Base-by-base conservation (phyloP, 2,113 vertebrate genomes). In the Suricata suricatta region DNA sequence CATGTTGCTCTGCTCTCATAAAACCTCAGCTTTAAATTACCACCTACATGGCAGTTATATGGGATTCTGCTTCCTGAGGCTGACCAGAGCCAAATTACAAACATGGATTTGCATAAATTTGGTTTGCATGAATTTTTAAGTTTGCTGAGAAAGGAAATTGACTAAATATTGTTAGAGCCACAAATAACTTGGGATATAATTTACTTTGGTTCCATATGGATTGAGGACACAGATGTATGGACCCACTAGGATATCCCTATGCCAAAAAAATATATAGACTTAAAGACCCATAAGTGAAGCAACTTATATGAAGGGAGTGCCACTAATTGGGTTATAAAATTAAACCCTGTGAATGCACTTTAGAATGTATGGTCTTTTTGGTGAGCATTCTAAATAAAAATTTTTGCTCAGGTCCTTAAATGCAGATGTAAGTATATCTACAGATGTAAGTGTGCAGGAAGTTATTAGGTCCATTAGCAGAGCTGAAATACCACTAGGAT, bases 31-130 rank as follows among this genome's bases (percentile, higher is more conserved):
- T 86, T 79, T 93, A 92, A 81, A 71, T 71, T 35, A 80, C 29
- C 38, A 76, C 95, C 31, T 68, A 38, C 2, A 3, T 86, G 52
- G 64, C 93, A 95, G 38, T 93, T 72, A 72, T 31, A 96, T 1
- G 23, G 4, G 33, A 93, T 64, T 93, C 68, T 89, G 41, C 79
- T 96, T 94, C 90, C 84, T 68, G 60, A 94, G 38, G 41, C 57
- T 95, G 72, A 96, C 89, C 63, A 79, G 63, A 69, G 88, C 87
- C 68, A 69, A 97, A 94, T 82, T 29, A 77, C 88, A 96, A 96
- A 96, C 93, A 74, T 80, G 31, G 63, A 96, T 96, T 96, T 97
- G 90, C 83, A 96, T 96, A 93, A 92, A 81, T 90, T 97, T 64
- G 60, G 13, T 85, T 97, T 81, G 57, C 57, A 92, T 95, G 92